Base-by-base conservation (phyloP, 2,797 vertebrate genomes). In the Ptychadena robeensis region DNA sequence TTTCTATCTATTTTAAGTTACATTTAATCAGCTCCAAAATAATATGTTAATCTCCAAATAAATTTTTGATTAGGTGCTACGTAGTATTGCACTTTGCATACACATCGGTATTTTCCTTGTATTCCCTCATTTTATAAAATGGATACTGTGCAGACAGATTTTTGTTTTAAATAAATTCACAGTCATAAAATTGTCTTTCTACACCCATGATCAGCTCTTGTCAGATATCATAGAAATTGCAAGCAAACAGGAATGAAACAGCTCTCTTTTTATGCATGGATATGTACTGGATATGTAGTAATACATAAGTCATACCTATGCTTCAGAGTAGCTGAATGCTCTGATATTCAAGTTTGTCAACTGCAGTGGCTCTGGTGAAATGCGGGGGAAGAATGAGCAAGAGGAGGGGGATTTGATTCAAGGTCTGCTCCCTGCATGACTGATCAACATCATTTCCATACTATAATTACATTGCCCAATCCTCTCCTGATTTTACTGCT, bases 381-480 rank as follows among this genome's bases (percentile, higher is more conserved):
- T 79, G 85, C 14, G 4, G 82, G 79, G 70, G 74, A 82, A 83
- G 53, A 80, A 82, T 67, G 77, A 22, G 27, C 32, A 37, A 25
- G 61, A 74, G 81, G 80, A 65, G 72, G 66, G 59, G 79, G 68
- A 70, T 87, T 89, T 80, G 34, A 87, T 86, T 92, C 91, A 92
- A 94, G 94, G 94, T 94, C 93, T 93, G 92, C 87, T 91, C 90
- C 85, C 91, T 92, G 93, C 93, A 94, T 93, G 92, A 95, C 90
- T 90, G 93, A 94, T 94, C 95, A 94, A 92, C 93, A 93, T 94
- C 90, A 96, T 97, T 96, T 96, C 95, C 96, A 96, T 96, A 95
- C 95, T 94, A 94, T 96, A 96, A 96, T 96, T 96, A 96, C 95
- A 96, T 95, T 91, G 93, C 95, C 94, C 94, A 92, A 93, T 94